Evolutionary conservation across 2,113 vertebrate species (phyloP).

Genomic region (Thermophis baileyi): DNA sequence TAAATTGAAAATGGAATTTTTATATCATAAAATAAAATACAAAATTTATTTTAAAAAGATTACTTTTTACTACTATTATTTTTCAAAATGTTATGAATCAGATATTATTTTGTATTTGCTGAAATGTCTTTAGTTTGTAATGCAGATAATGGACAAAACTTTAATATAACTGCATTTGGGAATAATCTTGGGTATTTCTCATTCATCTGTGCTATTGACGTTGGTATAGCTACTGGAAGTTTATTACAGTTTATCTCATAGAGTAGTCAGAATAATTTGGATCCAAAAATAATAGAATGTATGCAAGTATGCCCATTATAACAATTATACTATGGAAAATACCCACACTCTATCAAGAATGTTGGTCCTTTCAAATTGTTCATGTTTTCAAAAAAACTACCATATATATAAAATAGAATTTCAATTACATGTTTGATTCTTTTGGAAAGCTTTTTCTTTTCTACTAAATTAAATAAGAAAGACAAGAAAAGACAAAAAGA

Average conservation of each 20-base stretch:
- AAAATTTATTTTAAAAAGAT: too few species aligned
- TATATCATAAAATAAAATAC: too few species aligned
- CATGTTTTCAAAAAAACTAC: constrained; percentile 27
- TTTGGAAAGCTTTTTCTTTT: too few species aligned
- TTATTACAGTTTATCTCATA: constrained; percentile 62
- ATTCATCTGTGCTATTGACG: constrained; percentile 46
- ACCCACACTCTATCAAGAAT: constrained; percentile 9
- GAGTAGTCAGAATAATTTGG: constrained; percentile 51
- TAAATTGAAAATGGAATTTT: too few species aligned
- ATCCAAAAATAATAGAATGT: constrained; percentile 51
- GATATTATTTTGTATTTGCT: constrained; percentile 42
- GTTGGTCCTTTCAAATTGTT: constrained; percentile 21
- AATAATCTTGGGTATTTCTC: constrained; percentile 54
- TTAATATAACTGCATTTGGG: constrained; percentile 68
- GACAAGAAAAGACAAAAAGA: too few species aligned
- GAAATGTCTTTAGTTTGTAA: constrained; percentile 43
- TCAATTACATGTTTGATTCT: too few species aligned
- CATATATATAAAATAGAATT: too few species aligned
- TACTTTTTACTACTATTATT: background rate
- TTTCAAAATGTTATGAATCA: constrained; percentile 22
- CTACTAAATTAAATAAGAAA: too few species aligned
- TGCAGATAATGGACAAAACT: constrained; percentile 60
- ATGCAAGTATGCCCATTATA: constrained; percentile 40
- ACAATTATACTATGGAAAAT: constrained; percentile 25
- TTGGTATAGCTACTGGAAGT: constrained; percentile 50